Evolutionary conservation across 2,797 vertebrate genomes (phyloP).

Genomic region (Euthynnus affinis): DNA sequence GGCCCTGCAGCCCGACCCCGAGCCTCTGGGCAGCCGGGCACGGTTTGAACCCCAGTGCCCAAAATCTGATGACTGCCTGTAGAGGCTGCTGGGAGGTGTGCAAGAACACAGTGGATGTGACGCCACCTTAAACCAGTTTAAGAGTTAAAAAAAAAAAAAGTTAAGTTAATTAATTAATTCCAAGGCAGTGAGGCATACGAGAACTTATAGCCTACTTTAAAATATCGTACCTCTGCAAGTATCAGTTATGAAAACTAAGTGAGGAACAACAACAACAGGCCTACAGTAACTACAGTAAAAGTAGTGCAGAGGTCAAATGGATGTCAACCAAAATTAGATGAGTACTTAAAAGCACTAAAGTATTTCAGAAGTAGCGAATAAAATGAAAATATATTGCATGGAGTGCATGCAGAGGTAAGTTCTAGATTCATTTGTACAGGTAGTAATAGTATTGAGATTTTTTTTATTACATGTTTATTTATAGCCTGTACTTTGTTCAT

Average conservation of each 20-base stretch:
- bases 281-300: not conserved
- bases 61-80: not conserved
- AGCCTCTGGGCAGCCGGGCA: conserved; percentile 32
- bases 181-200: not conserved
- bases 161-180: not conserved
- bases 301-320: not conserved
- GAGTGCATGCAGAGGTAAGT: too few relatives aligned
- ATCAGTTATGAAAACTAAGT: not conserved
- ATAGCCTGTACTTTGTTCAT: too few relatives aligned
- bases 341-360: too few relatives aligned
- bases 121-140: not conserved
- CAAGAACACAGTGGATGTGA: not conserved
- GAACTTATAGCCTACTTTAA: too few relatives aligned
- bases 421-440: not conserved
- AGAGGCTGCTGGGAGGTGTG: conserved; percentile 8
- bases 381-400: not conserved
- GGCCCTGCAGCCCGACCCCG: conserved; percentile 22
- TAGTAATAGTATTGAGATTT: not conserved
- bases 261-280: not conserved
- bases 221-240: not conserved
- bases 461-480: too few relatives aligned
- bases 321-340: not conserved
- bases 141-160: too few relatives aligned
- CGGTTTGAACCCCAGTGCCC: conserved; percentile 7
- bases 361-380: not conserved